Evolutionary conservation across 2,113 vertebrate genomes (phyloP).

Genomic region (Myodes glareolus): DNA sequence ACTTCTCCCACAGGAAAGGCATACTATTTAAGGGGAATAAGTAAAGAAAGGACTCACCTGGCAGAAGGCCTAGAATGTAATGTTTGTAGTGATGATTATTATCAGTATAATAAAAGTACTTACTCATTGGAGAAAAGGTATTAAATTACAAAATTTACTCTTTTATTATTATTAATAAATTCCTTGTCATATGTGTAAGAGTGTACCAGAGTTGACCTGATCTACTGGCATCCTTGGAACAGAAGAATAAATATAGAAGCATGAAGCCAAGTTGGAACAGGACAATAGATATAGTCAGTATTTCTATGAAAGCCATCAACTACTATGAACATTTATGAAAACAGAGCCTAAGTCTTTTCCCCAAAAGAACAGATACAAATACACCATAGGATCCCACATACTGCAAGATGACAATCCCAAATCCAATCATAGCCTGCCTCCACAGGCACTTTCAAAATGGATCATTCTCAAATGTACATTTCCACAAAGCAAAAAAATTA

Average conservation of each 20-base stretch:
- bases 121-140: neutral
- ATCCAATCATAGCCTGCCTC: neutral
- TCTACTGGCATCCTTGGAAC: neutral
- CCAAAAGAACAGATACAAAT: neutral
- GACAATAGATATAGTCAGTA: neutral
- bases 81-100: neutral
- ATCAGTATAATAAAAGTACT: neutral
- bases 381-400: no score
- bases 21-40: neutral
- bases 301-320: neutral
- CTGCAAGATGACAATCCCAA: neutral
- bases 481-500: neutral
- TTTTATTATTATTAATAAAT: constrained; percentile 23
- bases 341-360: neutral
- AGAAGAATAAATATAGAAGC: neutral
- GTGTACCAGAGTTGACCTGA: neutral
- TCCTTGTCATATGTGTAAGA: constrained; percentile 10
- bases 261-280: neutral
- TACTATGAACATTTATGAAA: neutral
- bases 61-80: neutral
- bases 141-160: neutral
- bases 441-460: neutral
- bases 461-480: neutral
- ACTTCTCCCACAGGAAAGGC: neutral
- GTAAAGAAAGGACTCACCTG: neutral